Conservation (phyloP, 2,113 vertebrate genomes). For the Pungitius pungitius region DNA sequence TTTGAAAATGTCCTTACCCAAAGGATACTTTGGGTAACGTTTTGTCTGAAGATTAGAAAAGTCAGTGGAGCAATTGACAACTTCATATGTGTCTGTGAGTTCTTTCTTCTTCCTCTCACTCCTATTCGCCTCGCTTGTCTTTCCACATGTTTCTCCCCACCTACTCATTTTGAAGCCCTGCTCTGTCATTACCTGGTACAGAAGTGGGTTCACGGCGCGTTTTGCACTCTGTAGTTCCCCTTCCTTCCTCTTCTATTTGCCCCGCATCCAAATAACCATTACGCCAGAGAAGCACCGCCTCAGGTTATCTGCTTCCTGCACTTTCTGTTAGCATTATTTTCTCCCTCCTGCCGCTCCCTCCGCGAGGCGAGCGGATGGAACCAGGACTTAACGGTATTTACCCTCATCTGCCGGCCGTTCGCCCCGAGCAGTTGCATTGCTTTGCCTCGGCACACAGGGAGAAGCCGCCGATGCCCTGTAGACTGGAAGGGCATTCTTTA, state of each 20-base stretch:
- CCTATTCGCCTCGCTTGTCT: conserved; percentile 57
- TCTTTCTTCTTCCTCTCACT: conserved; percentile 48
- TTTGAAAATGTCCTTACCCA: conserved; percentile 50
- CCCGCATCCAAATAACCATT: conserved; percentile 46
- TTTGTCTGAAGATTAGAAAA: conserved; percentile 42
- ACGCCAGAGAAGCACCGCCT: neutral
- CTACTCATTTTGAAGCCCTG: conserved; percentile 69
- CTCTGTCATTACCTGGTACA: conserved; percentile 73
- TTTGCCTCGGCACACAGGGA: conserved; percentile 45
- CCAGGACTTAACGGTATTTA: conserved; percentile 42
- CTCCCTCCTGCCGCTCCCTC: conserved; percentile 29
- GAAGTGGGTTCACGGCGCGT: conserved; percentile 48
- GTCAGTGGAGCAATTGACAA: conserved; percentile 27
- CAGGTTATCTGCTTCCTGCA: conserved; percentile 30
- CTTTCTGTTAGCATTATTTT: conserved; percentile 31
- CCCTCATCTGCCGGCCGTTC: conserved; percentile 43
- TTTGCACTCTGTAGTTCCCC: conserved; percentile 55
- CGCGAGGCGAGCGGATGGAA: conserved; percentile 36
- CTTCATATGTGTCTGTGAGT: conserved; percentile 42
- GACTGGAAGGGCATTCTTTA: conserved; percentile 38
- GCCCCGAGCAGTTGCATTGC: conserved; percentile 29
- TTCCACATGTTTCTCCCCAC: conserved; percentile 48
- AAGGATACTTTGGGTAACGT: conserved; percentile 53
- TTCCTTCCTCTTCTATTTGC: conserved; percentile 46
- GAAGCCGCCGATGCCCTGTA: conserved; percentile 40